phyloP scores from a whole-genome alignment of 2,113 vertebrate genomes.

The Puffinus mauretanicus region DNA sequence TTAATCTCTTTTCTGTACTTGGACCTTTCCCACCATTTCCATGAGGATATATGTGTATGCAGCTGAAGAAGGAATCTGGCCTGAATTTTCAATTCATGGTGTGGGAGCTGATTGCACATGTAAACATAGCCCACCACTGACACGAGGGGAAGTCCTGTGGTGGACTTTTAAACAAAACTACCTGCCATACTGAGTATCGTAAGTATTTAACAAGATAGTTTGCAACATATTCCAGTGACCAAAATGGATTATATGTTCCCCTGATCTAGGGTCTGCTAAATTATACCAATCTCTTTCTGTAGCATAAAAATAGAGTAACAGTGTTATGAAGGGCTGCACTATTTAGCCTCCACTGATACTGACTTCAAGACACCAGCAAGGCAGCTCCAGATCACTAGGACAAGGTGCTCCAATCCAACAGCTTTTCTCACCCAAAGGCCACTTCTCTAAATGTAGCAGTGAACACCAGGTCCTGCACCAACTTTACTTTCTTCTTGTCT shows the following conservation, averaged over 20 bases:
- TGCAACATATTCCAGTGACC: neutral
- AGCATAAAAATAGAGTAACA: neutral
- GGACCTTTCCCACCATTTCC: neutral
- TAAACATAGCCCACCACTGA: neutral
- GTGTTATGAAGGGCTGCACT: neutral
- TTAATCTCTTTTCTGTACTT: neutral
- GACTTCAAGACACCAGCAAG: neutral
- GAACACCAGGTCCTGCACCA: neutral
- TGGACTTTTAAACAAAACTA: neutral
- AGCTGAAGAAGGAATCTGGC: neutral
- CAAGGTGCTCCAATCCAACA: neutral
- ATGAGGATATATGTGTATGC: accelerated
- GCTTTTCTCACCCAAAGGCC: neutral
- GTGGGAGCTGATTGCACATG: neutral
- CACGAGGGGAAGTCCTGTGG: neutral
- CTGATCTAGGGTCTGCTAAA: neutral
- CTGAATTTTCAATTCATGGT: neutral
- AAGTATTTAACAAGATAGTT: neutral
- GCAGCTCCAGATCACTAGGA: neutral
- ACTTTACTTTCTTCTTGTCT: neutral
- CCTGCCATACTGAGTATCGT: neutral
- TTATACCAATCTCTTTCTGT: neutral
- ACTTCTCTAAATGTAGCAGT: neutral
- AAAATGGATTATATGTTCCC: neutral
- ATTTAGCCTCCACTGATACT: neutral